Percentiles rank a stretch among this genome's conserved stretches.
Evolutionary conservation across 1,140 invertebrate species (phyloP).

Genomic region (Drosophila ohnishii): DNA sequence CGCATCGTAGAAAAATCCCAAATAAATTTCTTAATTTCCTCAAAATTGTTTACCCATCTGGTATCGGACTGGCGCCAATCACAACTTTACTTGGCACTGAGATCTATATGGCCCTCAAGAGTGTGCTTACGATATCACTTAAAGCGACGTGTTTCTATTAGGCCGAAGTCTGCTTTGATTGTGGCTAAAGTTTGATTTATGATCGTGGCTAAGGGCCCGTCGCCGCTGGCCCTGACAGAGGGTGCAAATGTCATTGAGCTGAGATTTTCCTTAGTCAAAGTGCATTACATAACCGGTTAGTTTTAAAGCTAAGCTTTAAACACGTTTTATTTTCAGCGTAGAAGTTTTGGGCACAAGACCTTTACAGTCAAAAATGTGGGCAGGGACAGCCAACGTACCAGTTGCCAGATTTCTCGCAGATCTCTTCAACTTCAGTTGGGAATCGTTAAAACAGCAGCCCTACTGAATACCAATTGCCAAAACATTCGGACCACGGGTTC

Average conservation of each 20-base stretch:
- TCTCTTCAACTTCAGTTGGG: neutral
- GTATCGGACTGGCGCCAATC: neutral
- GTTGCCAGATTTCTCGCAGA: neutral
- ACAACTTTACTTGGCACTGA: neutral
- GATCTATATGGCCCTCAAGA: conserved; percentile 2
- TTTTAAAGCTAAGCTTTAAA: neutral
- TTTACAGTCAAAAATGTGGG: neutral
- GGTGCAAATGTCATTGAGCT: conserved; percentile 9
- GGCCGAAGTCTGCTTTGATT: conserved; percentile 1
- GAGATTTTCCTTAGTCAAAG: neutral
- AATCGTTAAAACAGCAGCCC: neutral
- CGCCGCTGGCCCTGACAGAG: neutral
- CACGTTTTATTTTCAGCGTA: neutral
- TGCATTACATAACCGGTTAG: conserved; percentile 38
- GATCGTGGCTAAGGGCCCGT: conserved; percentile 1
- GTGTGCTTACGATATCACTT: conserved; percentile 3
- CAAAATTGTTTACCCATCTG: conserved; percentile 6
- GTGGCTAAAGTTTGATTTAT: conserved; percentile 26
- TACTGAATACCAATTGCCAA: conserved; percentile 10
- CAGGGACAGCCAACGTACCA: no score
- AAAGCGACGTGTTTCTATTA: neutral
- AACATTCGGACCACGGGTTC: conserved; percentile 5
- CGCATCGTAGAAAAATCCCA: neutral
- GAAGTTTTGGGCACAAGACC: conserved; percentile 10
- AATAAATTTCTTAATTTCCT: conserved; percentile 12